These are phyloP conservation scores for Drosophila azteca DNA, from an alignment of 1,140 invertebrate genomes.

Conservation along the genomic window DNA sequence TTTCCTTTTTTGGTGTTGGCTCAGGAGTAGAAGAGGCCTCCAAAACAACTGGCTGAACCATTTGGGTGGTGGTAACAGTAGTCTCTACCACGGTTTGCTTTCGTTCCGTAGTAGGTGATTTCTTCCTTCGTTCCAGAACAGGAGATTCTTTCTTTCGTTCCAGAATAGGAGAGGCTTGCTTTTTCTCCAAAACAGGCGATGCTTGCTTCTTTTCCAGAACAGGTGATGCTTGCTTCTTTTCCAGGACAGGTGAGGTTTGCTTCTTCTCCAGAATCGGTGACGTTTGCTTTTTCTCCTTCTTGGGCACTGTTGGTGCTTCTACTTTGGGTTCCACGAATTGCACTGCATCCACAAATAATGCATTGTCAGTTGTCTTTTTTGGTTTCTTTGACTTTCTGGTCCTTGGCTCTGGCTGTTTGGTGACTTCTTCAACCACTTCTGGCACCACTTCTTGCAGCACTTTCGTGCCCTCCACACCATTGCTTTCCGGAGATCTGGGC, in stretches of 20 bases:
- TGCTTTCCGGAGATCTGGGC: slow-evolving; percentile 54
- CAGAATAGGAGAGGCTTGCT: too few relatives aligned
- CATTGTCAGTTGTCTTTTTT: slow-evolving; percentile 41
- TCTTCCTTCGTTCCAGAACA: too few relatives aligned
- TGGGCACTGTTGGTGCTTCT: slow-evolving; percentile 25
- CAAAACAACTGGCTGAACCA: slow-evolving; percentile 21
- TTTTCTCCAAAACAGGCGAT: not conserved
- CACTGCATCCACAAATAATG: not conserved
- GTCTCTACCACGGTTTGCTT: slow-evolving; percentile 31
- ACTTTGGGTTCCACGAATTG: slow-evolving; percentile 3
- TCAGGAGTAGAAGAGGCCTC: slow-evolving; percentile 12
- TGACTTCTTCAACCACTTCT: slow-evolving; percentile 25
- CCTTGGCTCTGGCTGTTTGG: slow-evolving; percentile 56
- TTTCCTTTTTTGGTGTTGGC: slow-evolving; percentile 38
- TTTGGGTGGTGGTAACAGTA: slow-evolving; percentile 10
- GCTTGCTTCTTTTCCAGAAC: not conserved
- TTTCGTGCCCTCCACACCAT: slow-evolving; percentile 29
- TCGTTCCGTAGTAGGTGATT: slow-evolving; percentile 4
- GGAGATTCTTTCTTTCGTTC: not conserved
- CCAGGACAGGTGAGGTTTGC: not conserved
- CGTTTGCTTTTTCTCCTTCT: slow-evolving; percentile 41
- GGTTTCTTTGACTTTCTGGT: slow-evolving; percentile 50
- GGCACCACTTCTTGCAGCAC: not conserved
- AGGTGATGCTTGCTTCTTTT: too few relatives aligned
- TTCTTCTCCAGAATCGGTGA: slow-evolving; percentile 20